These are phyloP conservation scores for Cisticola juncidis DNA, from an alignment of 2,113 vertebrate genomes.

Conservation along the genomic window DNA sequence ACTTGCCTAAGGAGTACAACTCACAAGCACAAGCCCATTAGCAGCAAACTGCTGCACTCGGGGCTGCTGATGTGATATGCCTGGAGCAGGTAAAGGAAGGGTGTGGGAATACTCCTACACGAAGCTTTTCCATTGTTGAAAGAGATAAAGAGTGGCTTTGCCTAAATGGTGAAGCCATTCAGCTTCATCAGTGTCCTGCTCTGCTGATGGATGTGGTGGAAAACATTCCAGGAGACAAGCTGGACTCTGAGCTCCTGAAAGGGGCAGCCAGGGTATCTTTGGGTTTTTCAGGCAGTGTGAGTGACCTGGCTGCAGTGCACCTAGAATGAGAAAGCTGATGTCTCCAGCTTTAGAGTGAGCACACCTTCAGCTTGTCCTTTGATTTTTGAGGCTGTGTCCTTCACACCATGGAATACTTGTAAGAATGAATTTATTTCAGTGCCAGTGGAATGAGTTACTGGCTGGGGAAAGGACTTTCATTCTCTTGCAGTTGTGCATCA, in stretches of 20 bases:
- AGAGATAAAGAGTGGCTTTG: neutral
- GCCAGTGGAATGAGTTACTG: neutral
- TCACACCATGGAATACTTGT: neutral
- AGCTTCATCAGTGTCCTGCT: neutral
- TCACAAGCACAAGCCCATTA: neutral
- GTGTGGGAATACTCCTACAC: constrained; percentile 8
- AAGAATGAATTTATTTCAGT: neutral
- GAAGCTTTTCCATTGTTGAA: neutral
- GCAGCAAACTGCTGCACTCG: neutral
- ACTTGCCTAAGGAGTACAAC: fast-evolving
- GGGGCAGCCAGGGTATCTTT: neutral
- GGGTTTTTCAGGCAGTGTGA: neutral
- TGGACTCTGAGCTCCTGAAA: neutral
- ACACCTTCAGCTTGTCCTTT: neutral
- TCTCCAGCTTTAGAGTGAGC: neutral
- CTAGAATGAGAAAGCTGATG: neutral
- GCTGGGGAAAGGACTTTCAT: neutral
- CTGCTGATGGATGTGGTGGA: neutral
- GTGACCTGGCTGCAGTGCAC: neutral
- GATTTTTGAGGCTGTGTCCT: neutral
- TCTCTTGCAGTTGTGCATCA: neutral
- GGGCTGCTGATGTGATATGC: neutral
- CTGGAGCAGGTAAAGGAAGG: constrained; percentile 31
- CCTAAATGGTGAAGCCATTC: neutral
- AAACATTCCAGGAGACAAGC: neutral